Conservation (phyloP, 2,797 vertebrate species). For the Enteromius trimaculatus region DNA sequence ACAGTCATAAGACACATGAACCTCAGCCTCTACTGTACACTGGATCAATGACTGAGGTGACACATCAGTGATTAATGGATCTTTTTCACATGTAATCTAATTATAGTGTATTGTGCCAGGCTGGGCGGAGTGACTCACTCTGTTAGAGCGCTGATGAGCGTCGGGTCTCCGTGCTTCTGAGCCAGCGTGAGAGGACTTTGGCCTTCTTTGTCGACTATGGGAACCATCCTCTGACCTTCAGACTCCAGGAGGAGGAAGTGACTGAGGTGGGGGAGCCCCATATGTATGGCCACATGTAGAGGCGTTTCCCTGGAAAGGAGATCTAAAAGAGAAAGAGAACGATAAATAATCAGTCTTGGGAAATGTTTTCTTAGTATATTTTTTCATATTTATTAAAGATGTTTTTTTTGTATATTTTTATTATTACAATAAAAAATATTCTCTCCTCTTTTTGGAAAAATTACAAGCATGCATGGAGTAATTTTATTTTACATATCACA, state of each 20-base stretch:
- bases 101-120: not conserved
- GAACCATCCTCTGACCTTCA: slow-evolving; percentile 73
- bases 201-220: slow-evolving; percentile 77
- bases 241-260: slow-evolving; percentile 81
- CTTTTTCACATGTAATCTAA: slow-evolving; percentile 1
- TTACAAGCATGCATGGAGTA: no score
- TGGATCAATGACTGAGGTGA: slow-evolving; percentile 10
- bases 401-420: not conserved
- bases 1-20: slow-evolving; percentile 17
- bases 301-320: slow-evolving; percentile 76
- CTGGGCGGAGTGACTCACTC: slow-evolving; percentile 71
- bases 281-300: slow-evolving; percentile 80
- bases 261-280: slow-evolving; percentile 81
- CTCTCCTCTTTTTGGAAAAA: no score
- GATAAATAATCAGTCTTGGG: not conserved
- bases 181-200: slow-evolving; percentile 78
- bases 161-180: slow-evolving; percentile 68
- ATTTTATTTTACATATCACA: no score
- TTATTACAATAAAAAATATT: not conserved
- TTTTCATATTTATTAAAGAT: not conserved
- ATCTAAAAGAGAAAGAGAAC: slow-evolving; percentile 58
- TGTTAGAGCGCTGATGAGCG: slow-evolving; percentile 70
- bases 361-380: slow-evolving; percentile 47
- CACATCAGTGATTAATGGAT: slow-evolving; percentile 10
- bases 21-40: slow-evolving; percentile 6